A percentile compares a stretch with the other conserved stretches of the same genome.
Conservation (phyloP, 1,140 invertebrate genomes). For the Trachymyrmex septentrionalis region DNA sequence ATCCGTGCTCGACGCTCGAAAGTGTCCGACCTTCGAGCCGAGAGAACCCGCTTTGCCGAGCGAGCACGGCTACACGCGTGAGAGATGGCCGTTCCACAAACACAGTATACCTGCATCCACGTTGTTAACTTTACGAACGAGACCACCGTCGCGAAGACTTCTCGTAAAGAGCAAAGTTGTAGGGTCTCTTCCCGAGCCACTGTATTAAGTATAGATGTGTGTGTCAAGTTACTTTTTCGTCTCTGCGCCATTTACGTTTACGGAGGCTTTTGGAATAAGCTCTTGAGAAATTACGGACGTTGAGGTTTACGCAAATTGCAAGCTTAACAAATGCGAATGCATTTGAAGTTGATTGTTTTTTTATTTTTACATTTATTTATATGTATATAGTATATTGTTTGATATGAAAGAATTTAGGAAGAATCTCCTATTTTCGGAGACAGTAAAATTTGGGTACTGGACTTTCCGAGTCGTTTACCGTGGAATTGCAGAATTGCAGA, state of each 20-base stretch:
- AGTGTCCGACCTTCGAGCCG: slow-evolving; percentile 52
- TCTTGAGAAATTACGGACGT: background rate
- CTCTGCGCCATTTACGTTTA: background rate
- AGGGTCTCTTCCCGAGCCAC: background rate
- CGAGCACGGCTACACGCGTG: background rate
- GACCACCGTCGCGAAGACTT: background rate
- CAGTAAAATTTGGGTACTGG: background rate
- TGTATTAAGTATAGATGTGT: background rate
- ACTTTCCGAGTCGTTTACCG: slow-evolving; percentile 2
- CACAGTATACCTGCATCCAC: background rate
- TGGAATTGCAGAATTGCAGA: background rate
- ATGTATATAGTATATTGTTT: no score
- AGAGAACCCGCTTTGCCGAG: slow-evolving; percentile 14
- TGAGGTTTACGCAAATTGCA: background rate
- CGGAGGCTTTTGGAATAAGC: background rate
- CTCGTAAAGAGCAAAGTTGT: slow-evolving; percentile 15
- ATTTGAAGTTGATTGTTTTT: background rate
- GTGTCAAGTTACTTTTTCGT: background rate
- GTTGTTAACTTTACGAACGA: slow-evolving; percentile 11
- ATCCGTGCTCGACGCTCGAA: slow-evolving; percentile 40
- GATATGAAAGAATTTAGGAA: background rate
- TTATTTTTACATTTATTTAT: background rate
- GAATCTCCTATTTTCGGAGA: background rate
- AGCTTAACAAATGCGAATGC: background rate
- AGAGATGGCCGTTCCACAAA: slow-evolving; percentile 1